Evolutionary conservation across 1,140 invertebrate species (phyloP).

Genomic region (Euborellia annulipes): DNA sequence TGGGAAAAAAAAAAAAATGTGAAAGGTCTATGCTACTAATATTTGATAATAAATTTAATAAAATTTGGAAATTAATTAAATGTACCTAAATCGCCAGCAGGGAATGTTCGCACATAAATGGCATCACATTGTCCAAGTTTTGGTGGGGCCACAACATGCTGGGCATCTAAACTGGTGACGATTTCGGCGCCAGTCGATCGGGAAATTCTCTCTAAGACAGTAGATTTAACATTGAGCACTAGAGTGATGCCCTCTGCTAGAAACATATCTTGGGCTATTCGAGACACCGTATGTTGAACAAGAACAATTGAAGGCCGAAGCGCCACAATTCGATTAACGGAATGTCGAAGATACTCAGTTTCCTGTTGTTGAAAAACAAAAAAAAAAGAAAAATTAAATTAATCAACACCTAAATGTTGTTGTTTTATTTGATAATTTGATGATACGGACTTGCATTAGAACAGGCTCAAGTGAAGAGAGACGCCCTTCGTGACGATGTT

Average conservation of each 20-base stretch:
- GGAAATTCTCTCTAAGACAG: conserved; percentile 68
- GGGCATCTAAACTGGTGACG: conserved; percentile 77
- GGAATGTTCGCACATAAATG: conserved; percentile 64
- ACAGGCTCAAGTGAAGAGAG: conserved; percentile 81
- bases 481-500: conserved; percentile 70
- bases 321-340: conserved; percentile 69
- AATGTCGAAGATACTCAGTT: conserved; percentile 69
- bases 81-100: conserved; percentile 16
- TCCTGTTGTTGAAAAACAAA: too few relatives aligned
- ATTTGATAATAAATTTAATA: not conserved
- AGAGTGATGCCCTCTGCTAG: conserved; percentile 68
- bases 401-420: too few relatives aligned
- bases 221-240: conserved; percentile 73
- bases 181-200: conserved; percentile 72
- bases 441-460: conserved; percentile 59
- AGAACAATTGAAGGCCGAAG: conserved; percentile 75
- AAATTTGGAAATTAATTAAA: not conserved
- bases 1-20: too few relatives aligned
- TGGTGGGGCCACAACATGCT: conserved; percentile 50
- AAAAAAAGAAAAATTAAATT: conserved; percentile 12
- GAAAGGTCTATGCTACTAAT: too few relatives aligned
- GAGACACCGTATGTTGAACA: conserved; percentile 77
- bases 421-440: too few relatives aligned
- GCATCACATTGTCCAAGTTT: conserved; percentile 71
- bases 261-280: conserved; percentile 74